Evolutionary conservation across 2,888 invertebrate species (phyloP), one percentile per base, ranked within the genome.

Genomic region (Ctena decussata): DNA sequence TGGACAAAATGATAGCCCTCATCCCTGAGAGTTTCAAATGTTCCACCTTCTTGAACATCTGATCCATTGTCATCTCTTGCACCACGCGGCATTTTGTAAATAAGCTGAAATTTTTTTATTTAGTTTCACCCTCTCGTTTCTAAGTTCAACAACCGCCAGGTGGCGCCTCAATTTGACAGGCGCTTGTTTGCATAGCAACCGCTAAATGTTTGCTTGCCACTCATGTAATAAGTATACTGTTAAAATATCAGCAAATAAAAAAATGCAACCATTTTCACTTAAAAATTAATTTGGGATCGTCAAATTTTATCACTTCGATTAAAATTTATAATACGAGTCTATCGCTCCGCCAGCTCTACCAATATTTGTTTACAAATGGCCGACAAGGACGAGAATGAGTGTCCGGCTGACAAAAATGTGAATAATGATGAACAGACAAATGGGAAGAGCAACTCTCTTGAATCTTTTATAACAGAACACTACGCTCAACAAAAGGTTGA

Each of bases 1-100:
- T 95, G 93, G 12, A 93, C 90, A 80, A 94, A 95, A 79, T 94
- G 93, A 60, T 92, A 92, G 21, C 93, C 95, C 81, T 95, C 95
- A 83, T 94, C 94, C 53, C 94, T 88, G 12, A 92, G 85, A 0
- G 94, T 94, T 87, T 94, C 94, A 86, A 93, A 94, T 18, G 94
- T 92, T 3, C 85, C 89, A 18, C 87, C 82, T 53, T 90, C 91
- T 57, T 89, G 91, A 8, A 88, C 91, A 37, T 93, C 93, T 11
- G 93, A 92, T 11, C 91, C 93, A 49, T 88, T 85, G 75, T 93
- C 93, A 60, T 88, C 91, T 49, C 87, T 89, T 39, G 89, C 57
- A 39, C 91, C 91, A 65, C 90, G 86, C 32, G 90, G 89, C 91
- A 91, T 91, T 60, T 82, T 89, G 32, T 70, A 74, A 79, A 75